phyloP scores from a whole-genome alignment of 2,113 vertebrate genomes.

The Ovibos moschatus region DNA sequence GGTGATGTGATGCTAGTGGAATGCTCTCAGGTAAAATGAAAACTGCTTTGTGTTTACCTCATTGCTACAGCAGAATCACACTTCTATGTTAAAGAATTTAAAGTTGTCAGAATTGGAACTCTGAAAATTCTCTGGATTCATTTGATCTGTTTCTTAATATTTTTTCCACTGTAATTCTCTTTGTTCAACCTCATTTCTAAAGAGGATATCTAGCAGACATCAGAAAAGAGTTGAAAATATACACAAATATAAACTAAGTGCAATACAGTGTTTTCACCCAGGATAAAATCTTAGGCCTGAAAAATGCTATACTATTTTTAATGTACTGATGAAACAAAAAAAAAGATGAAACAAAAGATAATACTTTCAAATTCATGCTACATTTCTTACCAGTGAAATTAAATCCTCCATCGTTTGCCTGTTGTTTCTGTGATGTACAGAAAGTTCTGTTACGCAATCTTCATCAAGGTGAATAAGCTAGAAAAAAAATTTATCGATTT shows the following conservation, averaged over 20 bases:
- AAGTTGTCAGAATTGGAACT: conserved; percentile 9
- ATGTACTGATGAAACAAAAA: neutral
- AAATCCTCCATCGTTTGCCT: conserved; percentile 83
- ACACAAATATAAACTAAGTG: neutral
- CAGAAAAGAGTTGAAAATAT: conserved; percentile 23
- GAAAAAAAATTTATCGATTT: conserved; percentile 48
- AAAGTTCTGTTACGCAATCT: conserved; percentile 93
- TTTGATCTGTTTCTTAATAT: neutral
- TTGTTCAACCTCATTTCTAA: conserved; percentile 8
- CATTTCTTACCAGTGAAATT: conserved; percentile 87
- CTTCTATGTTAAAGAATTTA: neutral
- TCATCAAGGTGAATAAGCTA: conserved; percentile 92
- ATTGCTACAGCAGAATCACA: neutral
- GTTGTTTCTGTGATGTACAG: conserved; percentile 87
- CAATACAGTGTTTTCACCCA: neutral
- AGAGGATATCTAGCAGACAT: neutral
- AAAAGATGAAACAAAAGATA: conserved; percentile 29
- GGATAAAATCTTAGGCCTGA: neutral
- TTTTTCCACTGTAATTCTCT: neutral
- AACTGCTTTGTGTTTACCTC: neutral
- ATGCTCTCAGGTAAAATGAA: neutral
- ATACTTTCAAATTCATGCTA: neutral
- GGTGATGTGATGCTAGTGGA: neutral
- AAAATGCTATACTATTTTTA: conserved; percentile 1
- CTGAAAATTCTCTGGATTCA: neutral